A percentile compares a stretch with the other conserved stretches of the same genome.
Evolutionary conservation across 2,888 invertebrate species (phyloP).

Genomic region (Leucophenga montana): DNA sequence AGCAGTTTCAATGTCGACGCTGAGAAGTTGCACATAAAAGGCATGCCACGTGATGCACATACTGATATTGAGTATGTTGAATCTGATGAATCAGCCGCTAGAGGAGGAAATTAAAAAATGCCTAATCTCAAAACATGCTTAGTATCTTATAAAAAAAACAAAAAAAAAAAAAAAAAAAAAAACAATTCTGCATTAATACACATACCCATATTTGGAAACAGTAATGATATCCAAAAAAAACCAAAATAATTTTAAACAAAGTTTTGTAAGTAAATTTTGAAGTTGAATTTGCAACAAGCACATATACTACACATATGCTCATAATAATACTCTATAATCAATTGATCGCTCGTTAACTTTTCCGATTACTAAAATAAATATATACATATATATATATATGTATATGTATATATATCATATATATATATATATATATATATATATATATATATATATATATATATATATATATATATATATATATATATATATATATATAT

Average conservation of each 20-base stretch:
- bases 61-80: constrained; percentile 77
- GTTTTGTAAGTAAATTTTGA: constrained; percentile 60
- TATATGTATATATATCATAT: too few relatives aligned
- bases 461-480: neutral
- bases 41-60: constrained; percentile 72
- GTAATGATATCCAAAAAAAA: neutral
- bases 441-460: neutral
- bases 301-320: constrained; percentile 34
- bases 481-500: neutral
- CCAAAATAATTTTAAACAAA: constrained; percentile 31
- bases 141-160: constrained; percentile 34
- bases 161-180: constrained; percentile 31
- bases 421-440: neutral
- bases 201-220: too few relatives aligned
- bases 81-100: constrained; percentile 66
- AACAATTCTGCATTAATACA: too few relatives aligned
- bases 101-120: constrained; percentile 59
- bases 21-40: constrained; percentile 75
- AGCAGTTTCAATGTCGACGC: constrained; percentile 73
- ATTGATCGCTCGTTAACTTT: neutral
- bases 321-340: neutral
- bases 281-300: constrained; percentile 45
- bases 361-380: too few relatives aligned
- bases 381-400: too few relatives aligned
- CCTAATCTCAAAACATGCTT: constrained; percentile 3